Base-by-base conservation (phyloP, 1,140 invertebrate genomes). In the Drosophila lowei region DNA sequence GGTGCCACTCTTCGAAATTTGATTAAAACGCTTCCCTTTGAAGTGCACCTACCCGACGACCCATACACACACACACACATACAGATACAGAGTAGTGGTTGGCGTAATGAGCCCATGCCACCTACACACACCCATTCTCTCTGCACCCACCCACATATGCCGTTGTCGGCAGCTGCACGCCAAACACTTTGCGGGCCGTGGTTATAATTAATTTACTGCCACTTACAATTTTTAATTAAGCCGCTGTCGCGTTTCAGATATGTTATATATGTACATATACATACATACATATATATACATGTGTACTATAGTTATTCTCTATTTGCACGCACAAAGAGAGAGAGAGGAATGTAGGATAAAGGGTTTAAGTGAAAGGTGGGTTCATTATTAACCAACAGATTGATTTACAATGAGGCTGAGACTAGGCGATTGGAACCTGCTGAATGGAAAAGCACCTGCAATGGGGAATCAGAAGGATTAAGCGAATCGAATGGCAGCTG, bases 161-260 rank as follows among this genome's bases (percentile, higher is more conserved):
- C 21, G 46, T 16, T 59, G 41, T 44, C 15, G 42, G 44, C 38
- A 54, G 70, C 64, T 77, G 66, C 72, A 85, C 77, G 77, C 80
- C 81, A 86, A 85, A 85, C 80, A 85, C 80, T 85, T 85, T 85
- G 80, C 68, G 81, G 64, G 77, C 68, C 62, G 70, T 63, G 80
- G 68, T 85, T 85, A 85, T 85, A 85, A 85, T 85, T 85, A 85
- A 85, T 85, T 85, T 85, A 85, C 80, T 85, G 80, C 80, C 80
- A 85, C 80, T 80, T 86, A 85, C 80, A 86, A 86, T 85, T 85
- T 86, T 85, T 85, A 85, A 85, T 85, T 86, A 85, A 85, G 81
- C 81, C 71, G 59, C 70, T 59, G 41, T 55, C 58, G 52, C 52
- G 68, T 55, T 72, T 72, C 58, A 62, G 50, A 72, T 72, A 61